Conservation (phyloP, 1,140 invertebrate genomes). For the Phocides pigmalion region DNA sequence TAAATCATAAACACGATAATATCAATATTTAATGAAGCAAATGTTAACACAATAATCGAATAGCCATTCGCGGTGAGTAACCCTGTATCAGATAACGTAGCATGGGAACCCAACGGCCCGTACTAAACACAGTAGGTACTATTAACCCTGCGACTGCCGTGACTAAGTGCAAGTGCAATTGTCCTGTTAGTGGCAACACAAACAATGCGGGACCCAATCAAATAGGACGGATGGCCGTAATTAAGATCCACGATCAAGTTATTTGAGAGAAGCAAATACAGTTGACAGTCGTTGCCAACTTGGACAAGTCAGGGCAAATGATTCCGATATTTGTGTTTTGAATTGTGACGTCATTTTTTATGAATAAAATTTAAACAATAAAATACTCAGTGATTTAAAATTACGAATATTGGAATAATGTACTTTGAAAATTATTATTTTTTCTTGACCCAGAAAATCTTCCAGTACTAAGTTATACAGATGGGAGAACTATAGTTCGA, state of each 20-base stretch:
- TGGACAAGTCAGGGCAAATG: slow-evolving; percentile 15
- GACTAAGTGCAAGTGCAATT: slow-evolving; percentile 69
- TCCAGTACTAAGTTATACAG: no score
- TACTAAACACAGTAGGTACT: slow-evolving; percentile 39
- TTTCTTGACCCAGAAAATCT: no score
- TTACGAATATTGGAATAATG: no score
- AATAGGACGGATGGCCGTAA: slow-evolving; percentile 71
- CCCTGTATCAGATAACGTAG: neutral
- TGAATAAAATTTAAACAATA: neutral
- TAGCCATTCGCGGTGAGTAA: neutral
- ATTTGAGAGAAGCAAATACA: slow-evolving; percentile 54
- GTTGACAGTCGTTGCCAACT: slow-evolving; percentile 36
- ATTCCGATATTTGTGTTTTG: neutral
- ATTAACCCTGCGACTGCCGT: slow-evolving; percentile 50
- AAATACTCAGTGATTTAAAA: no score
- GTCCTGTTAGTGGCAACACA: slow-evolving; percentile 65
- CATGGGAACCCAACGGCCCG: slow-evolving; percentile 42
- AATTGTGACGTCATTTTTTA: neutral
- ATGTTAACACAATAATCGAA: no score
- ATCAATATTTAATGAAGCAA: no score
- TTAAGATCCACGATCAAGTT: slow-evolving; percentile 64
- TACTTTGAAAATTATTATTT: no score
- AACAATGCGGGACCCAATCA: slow-evolving; percentile 75
- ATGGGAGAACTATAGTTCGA: no score
- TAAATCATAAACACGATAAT: no score